These are phyloP conservation scores for Calliphora vicina DNA, from an alignment of 1,140 invertebrate genomes.

Conservation along the genomic window DNA sequence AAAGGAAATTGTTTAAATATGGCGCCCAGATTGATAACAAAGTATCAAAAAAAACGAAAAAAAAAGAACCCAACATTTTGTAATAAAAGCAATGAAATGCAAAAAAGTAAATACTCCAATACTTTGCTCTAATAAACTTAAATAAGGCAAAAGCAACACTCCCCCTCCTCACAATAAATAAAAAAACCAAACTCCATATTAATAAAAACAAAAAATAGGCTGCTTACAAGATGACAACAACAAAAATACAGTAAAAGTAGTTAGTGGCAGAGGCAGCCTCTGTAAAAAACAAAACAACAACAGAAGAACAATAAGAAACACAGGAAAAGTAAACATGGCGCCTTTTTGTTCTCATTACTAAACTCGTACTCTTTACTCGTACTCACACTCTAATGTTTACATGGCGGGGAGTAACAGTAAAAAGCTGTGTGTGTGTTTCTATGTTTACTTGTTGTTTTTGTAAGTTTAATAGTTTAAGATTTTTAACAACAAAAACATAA, in stretches of 20 bases:
- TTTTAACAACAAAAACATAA: too few species aligned
- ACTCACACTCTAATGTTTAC: too few species aligned
- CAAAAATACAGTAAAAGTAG: neutral
- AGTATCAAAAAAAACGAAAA: neutral
- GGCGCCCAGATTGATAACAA: constrained; percentile 9
- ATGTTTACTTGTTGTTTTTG: too few species aligned
- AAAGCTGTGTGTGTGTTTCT: too few species aligned
- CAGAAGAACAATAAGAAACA: too few species aligned
- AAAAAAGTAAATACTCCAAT: neutral
- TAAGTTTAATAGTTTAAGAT: too few species aligned
- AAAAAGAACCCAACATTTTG: neutral
- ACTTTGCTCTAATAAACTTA: too few species aligned
- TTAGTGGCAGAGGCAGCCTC: too few species aligned
- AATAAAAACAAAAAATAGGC: neutral
- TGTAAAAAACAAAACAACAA: too few species aligned
- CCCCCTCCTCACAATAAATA: neutral
- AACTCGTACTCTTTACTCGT: too few species aligned
- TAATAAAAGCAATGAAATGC: neutral
- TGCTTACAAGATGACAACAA: neutral
- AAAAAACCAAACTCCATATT: neutral
- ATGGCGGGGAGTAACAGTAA: too few species aligned
- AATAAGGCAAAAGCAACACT: too few species aligned
- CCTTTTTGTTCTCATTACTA: neutral
- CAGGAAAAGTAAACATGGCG: constrained; percentile 2
- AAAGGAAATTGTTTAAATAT: neutral